phyloP scores from a whole-genome alignment of 2,888 invertebrate species.

The Trichacis sp. region DNA sequence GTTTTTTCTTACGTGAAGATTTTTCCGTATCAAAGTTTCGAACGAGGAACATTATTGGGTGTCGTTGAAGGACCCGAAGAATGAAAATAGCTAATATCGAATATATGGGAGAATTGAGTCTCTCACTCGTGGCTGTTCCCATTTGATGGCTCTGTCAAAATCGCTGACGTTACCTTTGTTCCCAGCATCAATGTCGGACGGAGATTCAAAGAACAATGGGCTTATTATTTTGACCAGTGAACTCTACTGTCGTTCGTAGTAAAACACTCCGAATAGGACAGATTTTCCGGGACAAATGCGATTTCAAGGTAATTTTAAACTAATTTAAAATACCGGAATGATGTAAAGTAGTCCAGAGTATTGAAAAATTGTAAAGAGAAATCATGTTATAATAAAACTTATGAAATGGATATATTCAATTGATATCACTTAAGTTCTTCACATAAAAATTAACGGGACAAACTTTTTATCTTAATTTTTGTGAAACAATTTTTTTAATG shows the following conservation, averaged over 20 bases:
- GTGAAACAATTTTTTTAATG: too few species aligned
- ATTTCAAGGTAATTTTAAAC: too few species aligned
- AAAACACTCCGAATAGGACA: background rate
- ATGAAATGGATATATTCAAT: too few species aligned
- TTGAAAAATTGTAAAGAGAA: too few species aligned
- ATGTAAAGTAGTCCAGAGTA: too few species aligned
- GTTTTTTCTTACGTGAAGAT: background rate
- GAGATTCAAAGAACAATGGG: slow-evolving; percentile 38
- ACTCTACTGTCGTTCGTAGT: slow-evolving; percentile 24
- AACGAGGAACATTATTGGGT: background rate
- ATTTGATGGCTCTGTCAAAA: slow-evolving; percentile 51
- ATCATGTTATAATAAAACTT: too few species aligned
- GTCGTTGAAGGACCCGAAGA: slow-evolving; percentile 26
- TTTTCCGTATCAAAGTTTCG: background rate
- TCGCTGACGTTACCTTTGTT: slow-evolving; percentile 58
- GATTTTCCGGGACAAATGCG: too few species aligned
- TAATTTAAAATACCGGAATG: too few species aligned
- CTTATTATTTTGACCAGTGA: slow-evolving; percentile 40
- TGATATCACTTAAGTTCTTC: too few species aligned
- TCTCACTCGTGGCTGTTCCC: slow-evolving; percentile 46
- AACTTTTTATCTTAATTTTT: too few species aligned
- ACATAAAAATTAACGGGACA: too few species aligned
- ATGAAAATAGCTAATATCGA: slow-evolving; percentile 56
- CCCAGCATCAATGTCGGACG: slow-evolving; percentile 43
- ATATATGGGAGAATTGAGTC: too few species aligned